Base-by-base conservation (phyloP, 2,113 vertebrate species). In the Poecilia latipinna region DNA sequence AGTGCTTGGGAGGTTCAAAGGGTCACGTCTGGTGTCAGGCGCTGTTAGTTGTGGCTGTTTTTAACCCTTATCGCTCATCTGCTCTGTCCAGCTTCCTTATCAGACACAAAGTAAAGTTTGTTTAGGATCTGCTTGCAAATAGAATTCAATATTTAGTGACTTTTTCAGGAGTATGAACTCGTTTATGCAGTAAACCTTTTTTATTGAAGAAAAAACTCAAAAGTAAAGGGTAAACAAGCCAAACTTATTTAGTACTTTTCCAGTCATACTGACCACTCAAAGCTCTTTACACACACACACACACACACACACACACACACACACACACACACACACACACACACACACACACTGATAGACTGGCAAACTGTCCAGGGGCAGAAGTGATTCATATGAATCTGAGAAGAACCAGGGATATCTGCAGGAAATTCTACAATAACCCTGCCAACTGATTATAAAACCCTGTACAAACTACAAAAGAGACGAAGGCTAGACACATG, bases 1-100 rank as follows among this genome's bases (percentile, higher is more conserved):
- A 80, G 51, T 70, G 79, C 65, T 72, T 86, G 31, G 57, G 78
- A 15, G 22, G 79, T 70, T 87, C 81, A 86, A 7, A 48, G 64
- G 82, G 80, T 86, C 72, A 81, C 39, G 68, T 68, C 64, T 31
- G 35, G 68, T 51, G 66, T 67, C 68, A 75, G 33, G 54, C 65
- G 76, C 28, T 65, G 62, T 37, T 63, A 13, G 33, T 70, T 35
- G 57, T 65, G 61, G 17, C 2, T 33, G 63, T 74, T 83, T 70
- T 71, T 78, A 48, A 22, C 17, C 65, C 35, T 39, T 73, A 68
- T 68, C 84, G n/a, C 26, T 77, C 61, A 39, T 26, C 42, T 73
- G 24, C 5, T 68, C 37, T 39, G 26, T n/a, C 3, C 17, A 33
- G 35, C 31, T 75, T 71, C 57, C 63, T 12, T 60, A 39, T 33